A percentile compares a stretch with the other conserved stretches of the same genome.
phyloP scores from a whole-genome alignment of 2,113 vertebrate genomes.

The Larimichthys polyactis region DNA sequence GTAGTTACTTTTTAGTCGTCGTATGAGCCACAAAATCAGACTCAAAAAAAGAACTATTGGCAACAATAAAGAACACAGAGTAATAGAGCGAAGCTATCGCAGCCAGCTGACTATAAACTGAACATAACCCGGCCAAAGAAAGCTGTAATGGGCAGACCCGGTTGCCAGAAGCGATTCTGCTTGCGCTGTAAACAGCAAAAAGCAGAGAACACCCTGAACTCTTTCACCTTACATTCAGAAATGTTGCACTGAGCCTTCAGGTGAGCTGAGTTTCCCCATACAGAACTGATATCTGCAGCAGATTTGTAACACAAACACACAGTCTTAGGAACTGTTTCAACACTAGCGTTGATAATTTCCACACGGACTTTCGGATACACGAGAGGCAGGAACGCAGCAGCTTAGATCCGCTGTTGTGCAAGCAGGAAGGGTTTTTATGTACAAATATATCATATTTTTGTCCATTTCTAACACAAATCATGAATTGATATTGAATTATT shows the following conservation, averaged over 20 bases:
- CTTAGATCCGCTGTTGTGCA: neutral
- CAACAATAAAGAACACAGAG: neutral
- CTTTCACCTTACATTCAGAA: constrained; percentile 15
- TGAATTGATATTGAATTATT: constrained; percentile 18
- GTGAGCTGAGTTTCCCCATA: neutral
- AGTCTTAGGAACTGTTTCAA: neutral
- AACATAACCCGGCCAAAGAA: constrained; percentile 14
- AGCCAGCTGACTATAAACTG: neutral
- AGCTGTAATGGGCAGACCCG: neutral
- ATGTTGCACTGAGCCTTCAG: neutral
- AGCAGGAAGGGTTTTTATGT: constrained; percentile 12
- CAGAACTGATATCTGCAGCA: constrained; percentile 3
- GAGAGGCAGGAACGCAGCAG: constrained; percentile 14
- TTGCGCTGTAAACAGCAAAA: constrained; percentile 16
- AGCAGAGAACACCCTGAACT: constrained; percentile 5
- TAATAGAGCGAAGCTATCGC: neutral
- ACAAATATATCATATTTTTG: constrained; percentile 19
- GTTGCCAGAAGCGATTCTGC: constrained; percentile 29
- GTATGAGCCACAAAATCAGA: neutral
- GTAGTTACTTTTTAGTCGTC: neutral
- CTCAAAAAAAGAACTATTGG: neutral
- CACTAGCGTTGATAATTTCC: constrained; percentile 41
- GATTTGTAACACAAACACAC: constrained; percentile 24
- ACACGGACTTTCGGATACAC: neutral
- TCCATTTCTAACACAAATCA: constrained; percentile 19